phyloP scores from a whole-genome alignment of 2,888 invertebrate genomes.

The Himalopsyche japonica region DNA sequence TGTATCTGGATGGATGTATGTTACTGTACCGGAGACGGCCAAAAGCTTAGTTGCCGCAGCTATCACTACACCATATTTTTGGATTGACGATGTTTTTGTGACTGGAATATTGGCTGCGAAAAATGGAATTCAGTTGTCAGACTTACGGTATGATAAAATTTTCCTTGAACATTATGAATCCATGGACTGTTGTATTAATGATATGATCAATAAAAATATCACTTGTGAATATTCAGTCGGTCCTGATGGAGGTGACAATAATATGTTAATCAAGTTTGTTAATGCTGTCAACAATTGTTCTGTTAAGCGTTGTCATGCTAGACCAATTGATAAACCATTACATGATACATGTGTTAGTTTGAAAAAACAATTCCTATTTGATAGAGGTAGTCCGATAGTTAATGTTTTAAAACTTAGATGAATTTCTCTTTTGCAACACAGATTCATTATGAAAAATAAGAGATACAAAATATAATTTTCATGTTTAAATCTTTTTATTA shows the following conservation, averaged over 20 bases:
- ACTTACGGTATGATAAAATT: conserved; percentile 58
- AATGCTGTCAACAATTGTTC: conserved; percentile 65
- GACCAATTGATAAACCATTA: conserved; percentile 55
- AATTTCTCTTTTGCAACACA: background rate
- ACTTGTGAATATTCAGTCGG: conserved; percentile 73
- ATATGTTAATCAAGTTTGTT: conserved; percentile 68
- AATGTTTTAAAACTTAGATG: conserved; percentile 23
- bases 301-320: conserved; percentile 57
- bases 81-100: conserved; percentile 89
- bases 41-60: conserved; percentile 61
- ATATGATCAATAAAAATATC: conserved; percentile 59
- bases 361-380: conserved; percentile 25
- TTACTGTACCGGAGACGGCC: conserved; percentile 70
- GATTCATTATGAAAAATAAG: no score
- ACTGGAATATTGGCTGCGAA: conserved; percentile 75
- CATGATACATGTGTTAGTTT: conserved; percentile 62
- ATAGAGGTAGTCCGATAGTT: conserved; percentile 34
- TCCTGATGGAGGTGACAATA: conserved; percentile 76
- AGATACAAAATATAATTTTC: no score
- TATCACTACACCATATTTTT: conserved; percentile 70
- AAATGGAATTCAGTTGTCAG: conserved; percentile 60
- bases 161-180: conserved; percentile 74
- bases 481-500: no score
- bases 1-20: conserved; percentile 83
- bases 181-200: conserved; percentile 73